Percentiles rank a stretch among this genome's conserved stretches.
Evolutionary conservation across 2,113 vertebrate genomes (phyloP).

Genomic region (Vimba vimba): DNA sequence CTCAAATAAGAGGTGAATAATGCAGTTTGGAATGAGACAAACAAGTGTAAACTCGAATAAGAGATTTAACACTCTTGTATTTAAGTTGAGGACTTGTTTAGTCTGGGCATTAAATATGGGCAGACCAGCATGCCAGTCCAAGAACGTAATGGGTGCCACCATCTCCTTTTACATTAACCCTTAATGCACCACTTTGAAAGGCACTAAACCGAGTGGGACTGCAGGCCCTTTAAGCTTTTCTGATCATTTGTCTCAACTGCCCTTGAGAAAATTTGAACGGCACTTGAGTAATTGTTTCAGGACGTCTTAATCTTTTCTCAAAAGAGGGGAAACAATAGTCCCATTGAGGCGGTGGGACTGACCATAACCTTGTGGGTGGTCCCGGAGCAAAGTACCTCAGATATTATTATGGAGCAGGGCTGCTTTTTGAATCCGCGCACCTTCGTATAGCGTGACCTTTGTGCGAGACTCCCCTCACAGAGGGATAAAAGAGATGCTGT

Average conservation of each 20-base stretch:
- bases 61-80: neutral
- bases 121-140: neutral
- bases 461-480: constrained; percentile 27
- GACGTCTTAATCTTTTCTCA: constrained; percentile 53
- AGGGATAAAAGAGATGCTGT: constrained; percentile 30
- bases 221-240: neutral
- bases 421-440: constrained; percentile 35
- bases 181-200: constrained; percentile 5
- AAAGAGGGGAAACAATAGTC: constrained; percentile 27
- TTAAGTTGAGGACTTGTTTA: constrained; percentile 29
- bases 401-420: constrained; percentile 37
- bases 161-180: constrained; percentile 10
- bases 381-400: constrained; percentile 24
- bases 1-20: neutral
- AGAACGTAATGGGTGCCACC: neutral
- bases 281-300: constrained; percentile 62
- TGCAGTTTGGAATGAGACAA: neutral
- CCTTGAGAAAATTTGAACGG: neutral
- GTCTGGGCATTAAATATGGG: constrained; percentile 26
- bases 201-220: neutral
- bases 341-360: neutral
- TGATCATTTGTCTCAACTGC: constrained; percentile 55
- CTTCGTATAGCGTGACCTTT: constrained; percentile 27
- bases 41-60: constrained; percentile 15
- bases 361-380: constrained; percentile 47